phyloP scores from a whole-genome alignment of 2,888 invertebrate species.

The Microdon myrmicae region DNA sequence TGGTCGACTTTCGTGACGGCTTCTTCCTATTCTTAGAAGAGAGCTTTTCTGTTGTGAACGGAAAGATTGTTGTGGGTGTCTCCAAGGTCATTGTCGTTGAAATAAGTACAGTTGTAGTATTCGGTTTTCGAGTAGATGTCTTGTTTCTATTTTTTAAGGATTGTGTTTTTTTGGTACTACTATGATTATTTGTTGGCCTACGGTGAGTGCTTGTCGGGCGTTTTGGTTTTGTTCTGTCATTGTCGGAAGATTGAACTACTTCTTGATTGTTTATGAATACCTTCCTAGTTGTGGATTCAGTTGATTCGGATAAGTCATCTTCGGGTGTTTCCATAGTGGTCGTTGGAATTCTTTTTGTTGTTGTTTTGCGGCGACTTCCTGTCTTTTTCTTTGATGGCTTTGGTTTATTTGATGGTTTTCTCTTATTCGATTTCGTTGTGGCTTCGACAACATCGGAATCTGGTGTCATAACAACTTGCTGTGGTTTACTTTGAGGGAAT shows the following conservation, averaged over 20 bases:
- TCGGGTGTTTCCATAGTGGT: constrained; percentile 53
- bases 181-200: constrained; percentile 9
- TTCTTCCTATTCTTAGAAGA: constrained; percentile 41
- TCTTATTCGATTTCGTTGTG: constrained; percentile 54
- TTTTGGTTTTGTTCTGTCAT: constrained; percentile 50
- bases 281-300: constrained; percentile 59
- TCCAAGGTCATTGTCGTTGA: neutral
- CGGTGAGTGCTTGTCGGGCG: constrained; percentile 48
- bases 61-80: neutral
- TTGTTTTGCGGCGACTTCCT: constrained; percentile 58
- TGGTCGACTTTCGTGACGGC: constrained; percentile 30
- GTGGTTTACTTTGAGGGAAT: constrained; percentile 69
- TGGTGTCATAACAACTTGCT: constrained; percentile 65
- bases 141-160: constrained; percentile 59
- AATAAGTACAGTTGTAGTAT: constrained; percentile 10
- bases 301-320: constrained; percentile 54
- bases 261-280: constrained; percentile 63
- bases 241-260: constrained; percentile 57
- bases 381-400: constrained; percentile 61
- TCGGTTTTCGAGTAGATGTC: constrained; percentile 58
- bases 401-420: constrained; percentile 56
- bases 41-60: constrained; percentile 28
- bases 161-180: constrained; percentile 58
- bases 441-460: constrained; percentile 65
- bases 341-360: constrained; percentile 46